Evolutionary conservation across 2,113 vertebrate genomes (phyloP), one percentile per base, ranked within the genome.

Genomic region (Columba livia): DNA sequence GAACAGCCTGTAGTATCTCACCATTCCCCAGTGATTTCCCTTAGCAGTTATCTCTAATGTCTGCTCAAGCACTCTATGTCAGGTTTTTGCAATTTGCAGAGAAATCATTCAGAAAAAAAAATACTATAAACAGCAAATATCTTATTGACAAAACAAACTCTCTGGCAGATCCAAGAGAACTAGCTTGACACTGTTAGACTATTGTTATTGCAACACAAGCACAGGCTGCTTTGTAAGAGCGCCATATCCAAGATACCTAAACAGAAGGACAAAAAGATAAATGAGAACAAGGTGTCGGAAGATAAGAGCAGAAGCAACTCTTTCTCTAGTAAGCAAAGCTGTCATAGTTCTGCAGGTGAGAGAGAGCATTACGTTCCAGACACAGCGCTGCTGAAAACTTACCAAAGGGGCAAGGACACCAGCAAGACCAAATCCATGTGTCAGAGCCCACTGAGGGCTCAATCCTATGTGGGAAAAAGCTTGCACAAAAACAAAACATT

Each of bases 101-200:
- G 79, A 96, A 75, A 96, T 79, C 48, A 50, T 64, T 84, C n/a
- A 32, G 38, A 20, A 89, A 16, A 50, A 60, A 72, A 91, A 51
- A 56, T 85, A 84, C 53, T 75, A 29, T 79, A 87, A 92, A 74
- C 90, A 94, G 23, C 53, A 79, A 92, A 60, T 62, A 75, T 12
- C 36, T 75, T 93, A 75, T 56, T 83, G 82, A 80, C 82, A 90
- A 94, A 97, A 96, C 61, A 95, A 78, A 80, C 29, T 65, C 38
- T 40, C 56, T 74, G 67, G 61, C 53, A 2, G 28, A 72, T 69
- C 60, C 70, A 51, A 53, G 70, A 85, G 84, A 89, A 75, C 73
- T 72, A 57, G 23, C 65, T 84, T 92, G 85, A 82, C 85, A 92
- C 44, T 36, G 16, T 67, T 86, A 92, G 61, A 53, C 32, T 90